Base-by-base conservation (phyloP, 2,888 invertebrate genomes). In the Cordilura impudica region DNA sequence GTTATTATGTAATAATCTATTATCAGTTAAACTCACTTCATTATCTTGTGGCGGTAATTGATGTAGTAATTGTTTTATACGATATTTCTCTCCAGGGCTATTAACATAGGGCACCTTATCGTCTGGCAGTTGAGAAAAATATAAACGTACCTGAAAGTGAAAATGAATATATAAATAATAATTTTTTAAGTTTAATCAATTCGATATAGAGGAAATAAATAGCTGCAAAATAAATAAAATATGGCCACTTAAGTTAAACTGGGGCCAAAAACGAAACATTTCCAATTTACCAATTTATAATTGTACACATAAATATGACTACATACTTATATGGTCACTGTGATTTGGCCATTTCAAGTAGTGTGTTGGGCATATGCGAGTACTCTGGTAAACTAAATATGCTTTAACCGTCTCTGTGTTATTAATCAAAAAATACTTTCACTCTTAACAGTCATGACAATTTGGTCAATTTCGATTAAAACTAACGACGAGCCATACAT, bases 41-140 rank as follows among this genome's bases (percentile, higher is more conserved):
- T 98, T 98, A 91, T 99, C 99, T 91, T 99, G 98, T 3, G 98
- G 98, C 43, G 98, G 98, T 83, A 98, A 92, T 91, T 99, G 98
- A 86, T 97, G 96, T 84, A 98, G 92, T 84, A 99, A 93, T 90
- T 98, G 98, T 86, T 96, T 94, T 63, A 98, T 95, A 71, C 98
- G 93, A 91, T 98, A 97, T 87, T 98, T 92, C 90, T 98, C 98
- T 4, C 98, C 98, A 16, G 95, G 94, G 87, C 97, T 97, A 91
- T 98, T 98, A 84, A 98, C 96, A 91, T 98, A 98, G 72, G 98
- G 98, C 77, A 99, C 96, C 91, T 98, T 98, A 90, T 98, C 98
- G 90, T 98, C 98, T 10, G 98, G 97, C 77, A 99, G 92, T 81
- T 95, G 94, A 74, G 97, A 96, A 92, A 99, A 98, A 92, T 98